These are phyloP conservation scores for Planiliza haematocheilus DNA, from an alignment of 2,113 vertebrate species.

Conservation along the genomic window DNA sequence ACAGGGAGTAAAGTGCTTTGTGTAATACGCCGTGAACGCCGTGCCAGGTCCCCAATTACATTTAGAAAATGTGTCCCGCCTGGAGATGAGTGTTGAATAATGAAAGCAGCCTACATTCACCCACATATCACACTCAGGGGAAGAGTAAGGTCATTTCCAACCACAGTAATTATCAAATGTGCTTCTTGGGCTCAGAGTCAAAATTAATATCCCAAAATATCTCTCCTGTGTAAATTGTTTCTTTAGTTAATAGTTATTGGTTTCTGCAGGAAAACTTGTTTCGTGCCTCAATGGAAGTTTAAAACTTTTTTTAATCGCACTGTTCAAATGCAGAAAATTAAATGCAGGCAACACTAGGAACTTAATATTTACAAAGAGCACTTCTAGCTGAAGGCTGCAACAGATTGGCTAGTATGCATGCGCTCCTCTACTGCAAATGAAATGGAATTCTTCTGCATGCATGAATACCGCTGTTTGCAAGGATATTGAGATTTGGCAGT, in stretches of 20 bases:
- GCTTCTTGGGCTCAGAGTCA: constrained; percentile 51
- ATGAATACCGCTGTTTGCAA: too few relatives aligned
- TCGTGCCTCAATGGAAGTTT: constrained; percentile 5
- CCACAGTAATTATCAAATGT: constrained; percentile 74
- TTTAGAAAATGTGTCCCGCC: constrained; percentile 68
- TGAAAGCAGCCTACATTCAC: constrained; percentile 69
- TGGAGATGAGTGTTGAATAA: constrained; percentile 76
- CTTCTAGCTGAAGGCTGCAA: constrained; percentile 43
- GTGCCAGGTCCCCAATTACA: constrained; percentile 75
- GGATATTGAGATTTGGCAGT: too few relatives aligned
- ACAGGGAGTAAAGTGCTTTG: constrained; percentile 69
- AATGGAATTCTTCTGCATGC: too few relatives aligned
- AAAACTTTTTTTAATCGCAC: constrained; percentile 13
- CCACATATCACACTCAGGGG: constrained; percentile 72
- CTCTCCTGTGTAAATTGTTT: constrained; percentile 48
- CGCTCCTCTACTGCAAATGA: constrained; percentile 23
- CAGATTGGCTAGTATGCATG: constrained; percentile 43
- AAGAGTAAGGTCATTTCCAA: constrained; percentile 72
- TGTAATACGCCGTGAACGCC: constrained; percentile 69
- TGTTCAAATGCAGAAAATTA: constrained; percentile 29
- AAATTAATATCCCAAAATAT: constrained; percentile 67
- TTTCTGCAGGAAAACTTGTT: constrained; percentile 27
- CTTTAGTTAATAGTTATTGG: constrained; percentile 32
- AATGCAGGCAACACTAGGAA: constrained; percentile 47
- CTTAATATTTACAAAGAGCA: constrained; percentile 24